phyloP scores from a whole-genome alignment of 2,113 vertebrate species.

The Diglossa brunneiventris region DNA sequence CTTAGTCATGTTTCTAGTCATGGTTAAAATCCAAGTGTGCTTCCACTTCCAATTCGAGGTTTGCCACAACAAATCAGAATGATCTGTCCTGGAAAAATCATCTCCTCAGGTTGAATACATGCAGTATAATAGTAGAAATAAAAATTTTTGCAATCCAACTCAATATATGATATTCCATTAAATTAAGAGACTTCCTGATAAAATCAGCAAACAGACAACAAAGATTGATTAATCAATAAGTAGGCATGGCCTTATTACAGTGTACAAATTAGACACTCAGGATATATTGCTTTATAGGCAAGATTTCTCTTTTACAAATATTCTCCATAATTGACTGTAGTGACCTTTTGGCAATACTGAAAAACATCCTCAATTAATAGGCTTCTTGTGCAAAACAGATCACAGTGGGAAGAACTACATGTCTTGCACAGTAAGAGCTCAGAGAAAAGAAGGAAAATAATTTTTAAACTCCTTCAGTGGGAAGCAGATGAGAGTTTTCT shows the following conservation, averaged over 20 bases:
- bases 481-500: slow-evolving; percentile 18
- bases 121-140: background rate
- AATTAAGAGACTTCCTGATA: slow-evolving; percentile 65
- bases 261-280: slow-evolving; percentile 72
- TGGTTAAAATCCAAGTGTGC: background rate
- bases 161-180: slow-evolving; percentile 60
- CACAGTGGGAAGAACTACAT: background rate
- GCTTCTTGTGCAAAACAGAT: slow-evolving; percentile 35
- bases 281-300: slow-evolving; percentile 71
- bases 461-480: background rate
- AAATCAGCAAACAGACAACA: slow-evolving; percentile 53
- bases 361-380: slow-evolving; percentile 65
- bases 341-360: slow-evolving; percentile 65
- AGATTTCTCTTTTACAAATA: slow-evolving; percentile 70
- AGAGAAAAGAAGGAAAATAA: background rate
- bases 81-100: background rate
- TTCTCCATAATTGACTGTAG: slow-evolving; percentile 65
- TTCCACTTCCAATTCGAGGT: background rate
- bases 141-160: slow-evolving; percentile 40
- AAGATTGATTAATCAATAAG: slow-evolving; percentile 78
- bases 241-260: slow-evolving; percentile 73
- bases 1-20: background rate
- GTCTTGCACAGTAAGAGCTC: background rate
- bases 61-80: background rate
- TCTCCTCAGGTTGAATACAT: background rate